Evolutionary conservation across 2,797 vertebrate species (phyloP), one percentile per base, ranked within the genome.

Genomic region (Syngnathus acus): DNA sequence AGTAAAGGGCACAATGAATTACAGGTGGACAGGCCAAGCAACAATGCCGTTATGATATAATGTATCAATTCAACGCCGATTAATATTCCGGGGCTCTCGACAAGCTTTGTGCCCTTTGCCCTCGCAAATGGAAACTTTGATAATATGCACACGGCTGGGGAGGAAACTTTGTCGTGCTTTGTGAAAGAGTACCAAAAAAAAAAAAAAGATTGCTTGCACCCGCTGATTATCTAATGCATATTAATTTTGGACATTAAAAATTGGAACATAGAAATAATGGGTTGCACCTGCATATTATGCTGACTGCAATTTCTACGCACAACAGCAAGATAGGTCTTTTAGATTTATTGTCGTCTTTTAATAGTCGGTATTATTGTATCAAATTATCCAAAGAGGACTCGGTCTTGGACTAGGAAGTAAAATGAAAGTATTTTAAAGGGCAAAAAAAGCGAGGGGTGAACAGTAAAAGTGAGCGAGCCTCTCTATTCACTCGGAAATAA

Each of bases 31-130:
- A 53, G 78, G 74, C 69, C 66, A 2, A 75, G 61, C 69, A 71
- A 77, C 79, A 78, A 66, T 65, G 58, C 72, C 7, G 75, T 80
- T 77, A 80, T 67, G 74, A 79, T 85, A 74, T 83, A 78, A 85
- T 82, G 83, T 87, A 77, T 82, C 78, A 72, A 75, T 84, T 83
- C 80, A 82, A 79, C 80, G 69, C 67, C 80, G 78, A 84, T 83
- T 86, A 83, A 86, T 83, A 68, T 81, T 70, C 65, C 51, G 0
- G 70, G n/a, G 10, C 21, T 19, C 78, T 78, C 68, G 59, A 79
- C 85, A 72, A 79, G 78, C 67, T 69, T 66, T 69, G 32, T 32
- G 83, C 73, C 82, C 85, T 74, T 80, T 74, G 62, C 80, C 82
- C 69, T 65, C 66, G 71, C 37, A 63, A 78, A 72, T 76, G 78